Evolutionary conservation across 2,797 vertebrate genomes (phyloP).

Genomic region (Onychomys leucogaster): DNA sequence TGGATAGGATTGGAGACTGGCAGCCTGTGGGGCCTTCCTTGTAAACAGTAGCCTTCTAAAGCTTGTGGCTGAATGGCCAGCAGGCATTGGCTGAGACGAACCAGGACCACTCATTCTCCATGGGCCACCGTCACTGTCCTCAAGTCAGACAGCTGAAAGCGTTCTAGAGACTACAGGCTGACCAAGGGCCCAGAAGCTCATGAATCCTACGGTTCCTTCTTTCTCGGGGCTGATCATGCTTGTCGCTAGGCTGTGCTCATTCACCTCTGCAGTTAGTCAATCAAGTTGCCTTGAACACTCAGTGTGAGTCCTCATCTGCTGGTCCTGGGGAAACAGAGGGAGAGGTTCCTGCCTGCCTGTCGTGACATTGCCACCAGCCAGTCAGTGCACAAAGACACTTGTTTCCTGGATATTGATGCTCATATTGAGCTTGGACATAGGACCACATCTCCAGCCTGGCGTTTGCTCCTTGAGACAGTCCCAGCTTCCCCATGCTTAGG

Average conservation of each 20-base stretch:
- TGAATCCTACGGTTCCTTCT: not conserved
- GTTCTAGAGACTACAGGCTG: not conserved
- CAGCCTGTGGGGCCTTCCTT: not conserved
- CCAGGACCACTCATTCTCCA: not conserved
- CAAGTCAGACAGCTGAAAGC: not conserved
- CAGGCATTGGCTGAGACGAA: not conserved
- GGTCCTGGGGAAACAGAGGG: not conserved
- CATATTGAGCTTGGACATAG: not conserved
- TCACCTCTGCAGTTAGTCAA: not conserved
- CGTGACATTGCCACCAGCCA: not conserved
- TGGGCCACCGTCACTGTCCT: not conserved
- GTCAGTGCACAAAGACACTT: not conserved
- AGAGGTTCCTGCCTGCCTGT: not conserved
- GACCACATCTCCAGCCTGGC: not conserved
- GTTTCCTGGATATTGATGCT: not conserved
- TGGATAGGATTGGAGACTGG: no score
- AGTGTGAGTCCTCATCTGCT: not conserved
- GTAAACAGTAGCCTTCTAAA: not conserved
- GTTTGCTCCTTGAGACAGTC: not conserved
- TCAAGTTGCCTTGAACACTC: not conserved
- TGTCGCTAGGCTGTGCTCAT: not conserved
- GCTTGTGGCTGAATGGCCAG: not conserved
- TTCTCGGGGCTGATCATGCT: not conserved
- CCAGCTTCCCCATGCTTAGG: not conserved
- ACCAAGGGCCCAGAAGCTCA: fast-evolving